Evolutionary conservation across 2,888 invertebrate species (phyloP).

Genomic region (Hetaerina titia): DNA sequence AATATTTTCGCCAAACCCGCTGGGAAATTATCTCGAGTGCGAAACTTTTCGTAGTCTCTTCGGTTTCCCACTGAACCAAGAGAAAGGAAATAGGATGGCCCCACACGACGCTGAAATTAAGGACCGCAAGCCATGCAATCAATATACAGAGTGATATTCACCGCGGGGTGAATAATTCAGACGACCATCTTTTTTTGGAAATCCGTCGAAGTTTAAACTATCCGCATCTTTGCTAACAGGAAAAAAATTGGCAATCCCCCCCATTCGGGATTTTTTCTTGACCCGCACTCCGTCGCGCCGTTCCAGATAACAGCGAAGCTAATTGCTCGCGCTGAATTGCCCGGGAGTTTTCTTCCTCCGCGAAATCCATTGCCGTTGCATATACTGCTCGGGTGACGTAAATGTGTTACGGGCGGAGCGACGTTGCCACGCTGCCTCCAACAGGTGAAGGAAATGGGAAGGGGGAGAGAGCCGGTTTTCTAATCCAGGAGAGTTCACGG

Average conservation of each 20-base stretch:
- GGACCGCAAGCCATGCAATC: too few relatives aligned
- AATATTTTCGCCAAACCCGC: too few relatives aligned
- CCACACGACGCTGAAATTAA: too few relatives aligned
- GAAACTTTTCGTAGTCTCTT: too few relatives aligned
- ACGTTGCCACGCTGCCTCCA: not conserved
- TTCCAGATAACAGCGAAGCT: not conserved
- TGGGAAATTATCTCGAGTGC: too few relatives aligned
- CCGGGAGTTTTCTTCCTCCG: not conserved
- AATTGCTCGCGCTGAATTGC: slow-evolving; percentile 5
- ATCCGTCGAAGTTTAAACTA: too few relatives aligned
- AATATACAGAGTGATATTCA: too few relatives aligned
- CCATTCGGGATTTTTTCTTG: not conserved
- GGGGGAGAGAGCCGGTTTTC: not conserved
- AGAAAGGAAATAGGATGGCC: too few relatives aligned
- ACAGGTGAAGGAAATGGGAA: not conserved
- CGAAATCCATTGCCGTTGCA: slow-evolving; percentile 11
- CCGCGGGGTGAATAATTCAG: too few relatives aligned
- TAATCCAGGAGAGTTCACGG: slow-evolving; percentile 6
- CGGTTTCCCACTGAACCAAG: too few relatives aligned
- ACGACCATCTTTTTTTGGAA: too few relatives aligned
- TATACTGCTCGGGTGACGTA: slow-evolving; percentile 26
- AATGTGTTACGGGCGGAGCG: slow-evolving; percentile 18
- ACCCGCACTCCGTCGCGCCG: not conserved
- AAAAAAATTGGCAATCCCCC: not conserved
- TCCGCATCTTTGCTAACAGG: too few relatives aligned